A percentile compares a stretch with the other conserved stretches of the same genome.
Conservation (phyloP, 2,888 invertebrate species). For the Noctua janthe region DNA sequence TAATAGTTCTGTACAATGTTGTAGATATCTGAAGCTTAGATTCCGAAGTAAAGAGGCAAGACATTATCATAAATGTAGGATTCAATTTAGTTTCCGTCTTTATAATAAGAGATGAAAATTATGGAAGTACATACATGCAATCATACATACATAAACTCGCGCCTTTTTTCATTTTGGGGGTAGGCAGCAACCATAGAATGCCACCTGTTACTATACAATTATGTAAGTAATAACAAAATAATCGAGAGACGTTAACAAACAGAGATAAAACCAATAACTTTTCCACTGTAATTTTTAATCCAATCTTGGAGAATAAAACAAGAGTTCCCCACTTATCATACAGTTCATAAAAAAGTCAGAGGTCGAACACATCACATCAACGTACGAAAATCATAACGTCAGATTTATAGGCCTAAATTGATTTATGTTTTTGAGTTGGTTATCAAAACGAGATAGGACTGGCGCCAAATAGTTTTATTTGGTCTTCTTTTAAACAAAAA, state of each 20-base stretch:
- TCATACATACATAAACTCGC: too few relatives aligned
- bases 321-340: slow-evolving; percentile 27
- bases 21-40: background rate
- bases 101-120: background rate
- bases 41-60: background rate
- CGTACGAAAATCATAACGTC: slow-evolving; percentile 14
- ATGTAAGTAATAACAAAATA: background rate
- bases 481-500: background rate
- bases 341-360: slow-evolving; percentile 46
- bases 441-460: slow-evolving; percentile 22
- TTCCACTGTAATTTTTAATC: slow-evolving; percentile 41
- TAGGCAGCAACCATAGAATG: too few relatives aligned
- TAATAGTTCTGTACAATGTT: background rate
- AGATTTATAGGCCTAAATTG: slow-evolving; percentile 9
- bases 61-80: background rate
- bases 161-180: too few relatives aligned
- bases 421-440: slow-evolving; percentile 25
- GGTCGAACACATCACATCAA: slow-evolving; percentile 20
- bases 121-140: background rate
- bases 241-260: background rate
- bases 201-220: too few relatives aligned
- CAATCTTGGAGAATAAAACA: slow-evolving; percentile 32
- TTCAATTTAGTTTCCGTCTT: background rate
- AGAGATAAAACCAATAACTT: slow-evolving; percentile 27
- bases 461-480: slow-evolving; percentile 20